Evolutionary conservation across 2,113 vertebrate genomes (phyloP), one percentile per base, ranked within the genome.

Genomic region (Trematocara variabile): DNA sequence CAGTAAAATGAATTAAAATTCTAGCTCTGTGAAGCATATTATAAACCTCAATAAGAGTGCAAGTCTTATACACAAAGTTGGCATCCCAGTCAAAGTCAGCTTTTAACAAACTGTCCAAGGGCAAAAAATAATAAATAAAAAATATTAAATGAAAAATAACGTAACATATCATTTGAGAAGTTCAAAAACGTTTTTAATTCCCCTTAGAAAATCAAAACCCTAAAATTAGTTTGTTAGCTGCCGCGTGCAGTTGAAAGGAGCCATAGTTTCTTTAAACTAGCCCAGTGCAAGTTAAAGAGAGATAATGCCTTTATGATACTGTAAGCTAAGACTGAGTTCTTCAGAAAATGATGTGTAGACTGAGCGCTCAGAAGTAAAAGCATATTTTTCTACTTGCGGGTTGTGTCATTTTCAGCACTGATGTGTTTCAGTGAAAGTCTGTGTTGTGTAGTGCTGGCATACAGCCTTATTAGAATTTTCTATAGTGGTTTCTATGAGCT

Each of bases 401-500:
- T 78, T 77, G 84, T 83, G 60, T 92, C 44, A 79, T 79, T 92
- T 85, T 50, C 54, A 63, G 39, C 68, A 34, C 58, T 63, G 46
- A 78, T 91, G 92, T 90, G 87, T 86, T 88, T 83, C 50, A 65
- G 80, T 81, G 79, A 30, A 65, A 55, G 77, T 84, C 88, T 91
- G 60, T 89, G 44, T 88, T 34, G 39, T 46, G 39, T 22, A 77
- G 90, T 63, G 81, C 88, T 93, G 88, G 92, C 89, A 89, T 83
- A 79, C 78, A 92, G 93, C 87, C 90, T 95, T 94, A 94, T 93
- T 95, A 93, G 81, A 87, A 95, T 96, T 96, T 96, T 94, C 84
- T 90, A 94, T 84, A 92, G 88, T 85, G 89, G 95, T 95, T 96
- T 95, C 92, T 91, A 93, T 91, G 92, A 93, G 94, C 94, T 95